A percentile compares a stretch with the other conserved stretches of the same genome.
phyloP scores from a whole-genome alignment of 1,140 invertebrate genomes.

The Panagrolaimus sp. region DNA sequence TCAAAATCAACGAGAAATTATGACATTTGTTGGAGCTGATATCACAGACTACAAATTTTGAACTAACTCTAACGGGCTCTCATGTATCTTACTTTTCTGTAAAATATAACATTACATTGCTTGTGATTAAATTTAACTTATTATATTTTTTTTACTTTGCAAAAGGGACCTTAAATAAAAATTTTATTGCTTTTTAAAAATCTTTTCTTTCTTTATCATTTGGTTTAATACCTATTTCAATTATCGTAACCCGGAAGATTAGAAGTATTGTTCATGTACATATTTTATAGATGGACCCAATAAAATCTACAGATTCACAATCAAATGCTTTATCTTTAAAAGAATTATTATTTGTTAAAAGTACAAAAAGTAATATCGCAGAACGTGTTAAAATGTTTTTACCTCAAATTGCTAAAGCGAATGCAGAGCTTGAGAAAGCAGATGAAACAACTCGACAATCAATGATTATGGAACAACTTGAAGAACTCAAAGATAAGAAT shows the following conservation, averaged over 20 bases:
- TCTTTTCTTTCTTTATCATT: neutral
- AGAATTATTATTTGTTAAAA: neutral
- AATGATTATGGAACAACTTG: neutral
- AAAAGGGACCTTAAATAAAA: neutral
- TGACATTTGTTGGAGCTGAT: neutral
- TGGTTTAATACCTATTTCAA: neutral
- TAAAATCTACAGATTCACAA: neutral
- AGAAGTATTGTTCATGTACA: no score
- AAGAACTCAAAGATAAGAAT: neutral
- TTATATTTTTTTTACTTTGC: neutral
- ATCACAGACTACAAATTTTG: constrained; percentile 7
- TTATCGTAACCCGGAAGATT: no score
- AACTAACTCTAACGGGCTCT: neutral
- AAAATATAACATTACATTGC: constrained; percentile 7
- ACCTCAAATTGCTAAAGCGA: constrained; percentile 7
- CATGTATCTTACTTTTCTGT: neutral
- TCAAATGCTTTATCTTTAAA: neutral
- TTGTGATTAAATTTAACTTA: neutral
- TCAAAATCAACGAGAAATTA: neutral
- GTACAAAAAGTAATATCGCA: neutral
- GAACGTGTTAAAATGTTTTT: neutral
- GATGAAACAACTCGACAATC: neutral
- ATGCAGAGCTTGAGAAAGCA: neutral
- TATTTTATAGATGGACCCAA: neutral
- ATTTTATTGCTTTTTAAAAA: neutral